Evolutionary conservation across 92 coral and sea anemone genomes (phyloP), one percentile per base, ranked within the genome.

Genomic region (Bergia puertoricense): DNA sequence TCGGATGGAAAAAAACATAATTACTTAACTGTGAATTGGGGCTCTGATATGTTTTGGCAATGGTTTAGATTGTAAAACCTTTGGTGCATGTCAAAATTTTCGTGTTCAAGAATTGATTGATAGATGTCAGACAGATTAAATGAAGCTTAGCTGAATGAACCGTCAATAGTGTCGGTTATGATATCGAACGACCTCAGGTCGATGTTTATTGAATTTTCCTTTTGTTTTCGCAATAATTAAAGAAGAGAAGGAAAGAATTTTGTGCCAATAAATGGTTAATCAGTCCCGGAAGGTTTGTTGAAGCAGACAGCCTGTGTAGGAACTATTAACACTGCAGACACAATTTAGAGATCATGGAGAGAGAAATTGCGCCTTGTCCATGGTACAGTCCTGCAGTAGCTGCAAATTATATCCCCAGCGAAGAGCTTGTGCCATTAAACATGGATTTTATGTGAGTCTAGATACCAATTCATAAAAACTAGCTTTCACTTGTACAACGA

Each of bases 81-180:
- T 54, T 69, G 77, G 78, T 15, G 79, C 79, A 84, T 71, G 75
- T 84, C 87, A 39, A 84, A 79, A 79, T 89, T 92, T 92, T 92
- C 94, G 81, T 92, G 94, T 92, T 92, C 62, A 86, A 23, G 44
- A 62, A 85, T 89, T 92, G 94, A 92, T 76, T 89, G 94, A 90
- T 86, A 92, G 43, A 51, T 92, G 94, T 92, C 94, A 89, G 68
- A 46, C 16, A 44, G 42, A 20, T 67, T 45, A 68, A 44, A 69
- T 41, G 20, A 48, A 69, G 79, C 46, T 68, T 79, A 11, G 46
- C 18, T 15, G 46, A 75, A 42, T 75, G 51, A 41, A 16, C 48
- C 14, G 79, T 15, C 79, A 41, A 16, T 51, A 75, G 48, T 22
- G 30, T 41, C 2, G 48, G 8, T 14, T 75, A 5, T 75, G 50